Conservation (phyloP, 2,797 vertebrate species). For the Hemitrygon akajei region DNA sequence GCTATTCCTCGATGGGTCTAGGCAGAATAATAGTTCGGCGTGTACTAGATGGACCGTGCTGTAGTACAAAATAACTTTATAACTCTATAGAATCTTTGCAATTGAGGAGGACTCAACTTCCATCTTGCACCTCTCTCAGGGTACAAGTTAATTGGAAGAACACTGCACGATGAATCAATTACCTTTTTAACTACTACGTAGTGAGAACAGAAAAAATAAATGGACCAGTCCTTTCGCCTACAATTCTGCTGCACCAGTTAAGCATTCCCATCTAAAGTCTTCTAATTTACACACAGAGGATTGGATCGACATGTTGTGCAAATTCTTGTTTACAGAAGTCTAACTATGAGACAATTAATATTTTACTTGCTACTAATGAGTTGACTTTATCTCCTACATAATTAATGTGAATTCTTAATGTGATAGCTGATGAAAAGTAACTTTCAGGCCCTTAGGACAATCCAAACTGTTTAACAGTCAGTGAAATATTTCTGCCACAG, state of each 20-base stretch:
- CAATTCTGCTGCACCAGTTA: not conserved
- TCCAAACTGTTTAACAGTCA: no score
- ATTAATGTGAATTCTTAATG: slow-evolving; percentile 20
- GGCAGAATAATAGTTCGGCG: no score
- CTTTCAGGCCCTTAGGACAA: no score
- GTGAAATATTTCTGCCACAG: no score
- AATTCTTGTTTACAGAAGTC: not conserved
- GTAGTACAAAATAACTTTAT: no score
- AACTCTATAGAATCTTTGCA: not conserved
- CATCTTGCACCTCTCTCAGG: no score
- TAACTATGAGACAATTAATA: slow-evolving; percentile 20
- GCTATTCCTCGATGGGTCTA: no score
- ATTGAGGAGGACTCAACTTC: not conserved
- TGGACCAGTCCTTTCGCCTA: not conserved
- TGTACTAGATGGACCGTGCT: no score
- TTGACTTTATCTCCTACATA: slow-evolving; percentile 25
- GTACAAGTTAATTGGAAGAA: not conserved
- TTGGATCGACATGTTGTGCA: no score
- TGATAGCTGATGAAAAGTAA: not conserved
- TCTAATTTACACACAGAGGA: not conserved
- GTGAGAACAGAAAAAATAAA: not conserved
- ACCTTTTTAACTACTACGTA: no score
- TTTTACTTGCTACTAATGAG: slow-evolving; percentile 15
- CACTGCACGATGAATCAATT: not conserved
- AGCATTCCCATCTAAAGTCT: not conserved